Evolutionary conservation across 2,797 vertebrate genomes (phyloP).

Genomic region (Caiman crocodilus): DNA sequence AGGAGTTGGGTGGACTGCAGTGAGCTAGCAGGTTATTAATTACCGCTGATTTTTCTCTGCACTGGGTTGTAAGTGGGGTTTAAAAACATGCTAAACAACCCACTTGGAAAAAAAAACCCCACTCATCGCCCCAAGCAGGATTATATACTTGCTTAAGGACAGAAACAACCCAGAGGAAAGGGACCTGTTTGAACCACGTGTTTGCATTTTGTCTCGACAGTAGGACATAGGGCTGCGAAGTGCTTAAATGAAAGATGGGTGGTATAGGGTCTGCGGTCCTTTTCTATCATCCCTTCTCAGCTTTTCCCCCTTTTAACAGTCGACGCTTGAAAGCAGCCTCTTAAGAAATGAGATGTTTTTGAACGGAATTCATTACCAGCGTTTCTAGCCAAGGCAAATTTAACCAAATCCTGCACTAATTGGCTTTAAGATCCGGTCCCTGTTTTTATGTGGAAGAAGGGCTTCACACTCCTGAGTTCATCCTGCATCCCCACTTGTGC

Average conservation of each 20-base stretch:
- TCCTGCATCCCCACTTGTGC: neutral
- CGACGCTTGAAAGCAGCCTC: slow-evolving; percentile 60
- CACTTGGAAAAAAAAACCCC: rapidly evolving
- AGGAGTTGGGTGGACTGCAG: neutral
- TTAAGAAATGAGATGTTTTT: slow-evolving; percentile 47
- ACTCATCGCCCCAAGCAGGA: neutral
- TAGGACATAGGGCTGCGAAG: neutral
- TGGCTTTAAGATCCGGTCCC: neutral
- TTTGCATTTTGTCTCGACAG: neutral
- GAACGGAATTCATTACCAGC: slow-evolving; percentile 57
- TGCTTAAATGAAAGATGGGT: slow-evolving; percentile 2
- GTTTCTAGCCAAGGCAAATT: neutral
- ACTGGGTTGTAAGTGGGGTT: neutral
- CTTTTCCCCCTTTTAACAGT: slow-evolving; percentile 54
- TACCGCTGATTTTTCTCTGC: neutral
- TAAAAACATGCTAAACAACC: neutral
- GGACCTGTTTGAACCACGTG: neutral
- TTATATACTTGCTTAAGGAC: neutral
- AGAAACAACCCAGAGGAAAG: neutral
- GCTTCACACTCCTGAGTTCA: neutral
- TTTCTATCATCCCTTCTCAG: slow-evolving; percentile 56
- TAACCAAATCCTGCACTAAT: neutral
- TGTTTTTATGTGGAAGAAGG: neutral
- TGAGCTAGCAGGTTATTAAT: neutral
- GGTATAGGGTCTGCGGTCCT: slow-evolving; percentile 46